A percentile compares a stretch with the other conserved stretches of the same genome.
phyloP scores from a whole-genome alignment of 2,797 vertebrate species.

The Sorex maritimensis region DNA sequence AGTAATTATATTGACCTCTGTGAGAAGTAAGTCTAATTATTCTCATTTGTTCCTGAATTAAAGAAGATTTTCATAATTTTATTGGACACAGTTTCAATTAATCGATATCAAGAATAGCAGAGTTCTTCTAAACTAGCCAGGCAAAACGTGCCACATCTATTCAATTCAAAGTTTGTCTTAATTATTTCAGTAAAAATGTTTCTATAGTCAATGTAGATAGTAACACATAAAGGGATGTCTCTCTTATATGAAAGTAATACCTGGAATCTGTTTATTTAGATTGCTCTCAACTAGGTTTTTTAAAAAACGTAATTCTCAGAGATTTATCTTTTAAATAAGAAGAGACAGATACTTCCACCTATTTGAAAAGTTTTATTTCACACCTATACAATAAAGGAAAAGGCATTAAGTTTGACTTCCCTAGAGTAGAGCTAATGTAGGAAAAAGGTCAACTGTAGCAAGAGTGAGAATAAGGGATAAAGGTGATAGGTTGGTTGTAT shows the following conservation, averaged over 20 bases:
- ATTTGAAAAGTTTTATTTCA: conserved; percentile 17
- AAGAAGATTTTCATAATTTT: background rate
- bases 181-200: background rate
- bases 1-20: background rate
- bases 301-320: background rate
- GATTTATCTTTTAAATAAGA: conserved; percentile 39
- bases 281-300: background rate
- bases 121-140: background rate
- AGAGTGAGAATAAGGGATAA: background rate
- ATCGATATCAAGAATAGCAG: background rate
- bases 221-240: background rate
- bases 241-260: background rate
- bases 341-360: background rate
- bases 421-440: background rate
- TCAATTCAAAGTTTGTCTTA: background rate
- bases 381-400: background rate
- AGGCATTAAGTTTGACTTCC: background rate
- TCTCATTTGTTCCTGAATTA: background rate
- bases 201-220: background rate
- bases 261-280: background rate
- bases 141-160: background rate
- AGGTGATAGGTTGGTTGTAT: background rate
- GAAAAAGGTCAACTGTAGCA: background rate
- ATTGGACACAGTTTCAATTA: background rate
- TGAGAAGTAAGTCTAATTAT: background rate